phyloP scores from a whole-genome alignment of 1,140 invertebrate genomes.

The Aplysia californica region DNA sequence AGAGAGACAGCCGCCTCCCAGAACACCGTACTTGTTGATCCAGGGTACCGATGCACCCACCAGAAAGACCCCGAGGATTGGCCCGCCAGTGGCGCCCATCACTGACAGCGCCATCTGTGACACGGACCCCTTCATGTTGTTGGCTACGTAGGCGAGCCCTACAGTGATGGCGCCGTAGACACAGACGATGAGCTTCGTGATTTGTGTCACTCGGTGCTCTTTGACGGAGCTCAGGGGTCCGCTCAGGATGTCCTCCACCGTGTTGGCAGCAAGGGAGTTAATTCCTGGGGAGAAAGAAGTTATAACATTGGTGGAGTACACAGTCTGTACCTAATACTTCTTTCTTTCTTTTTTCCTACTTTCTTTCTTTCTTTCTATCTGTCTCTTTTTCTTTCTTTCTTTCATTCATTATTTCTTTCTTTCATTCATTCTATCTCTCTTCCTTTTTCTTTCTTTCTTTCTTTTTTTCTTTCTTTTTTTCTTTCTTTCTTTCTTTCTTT shows the following conservation, averaged over 20 bases:
- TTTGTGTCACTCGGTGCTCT: constrained; percentile 77
- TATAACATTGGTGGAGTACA: no score
- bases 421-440: no score
- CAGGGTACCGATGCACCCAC: constrained; percentile 62
- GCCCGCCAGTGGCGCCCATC: constrained; percentile 61
- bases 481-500: no score
- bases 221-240: constrained; percentile 77
- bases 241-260: constrained; percentile 85
- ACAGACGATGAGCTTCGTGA: constrained; percentile 74
- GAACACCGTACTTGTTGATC: constrained; percentile 50
- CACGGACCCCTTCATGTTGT: constrained; percentile 33
- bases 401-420: no score
- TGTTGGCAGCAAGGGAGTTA: constrained; percentile 90
- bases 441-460: no score
- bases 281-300: constrained; percentile 17
- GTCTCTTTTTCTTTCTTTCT: no score
- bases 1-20: not conserved
- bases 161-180: constrained; percentile 35
- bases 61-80: constrained; percentile 59
- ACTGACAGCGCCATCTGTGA: constrained; percentile 67
- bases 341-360: no score
- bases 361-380: no score
- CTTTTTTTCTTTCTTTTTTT: no score
- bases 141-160: constrained; percentile 39
- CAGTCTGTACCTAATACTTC: no score